Percentiles rank a stretch among this genome's conserved stretches.
These are phyloP conservation scores for Rhyacophila evoluta DNA, from an alignment of 2,888 invertebrate species.

Conservation along the genomic window DNA sequence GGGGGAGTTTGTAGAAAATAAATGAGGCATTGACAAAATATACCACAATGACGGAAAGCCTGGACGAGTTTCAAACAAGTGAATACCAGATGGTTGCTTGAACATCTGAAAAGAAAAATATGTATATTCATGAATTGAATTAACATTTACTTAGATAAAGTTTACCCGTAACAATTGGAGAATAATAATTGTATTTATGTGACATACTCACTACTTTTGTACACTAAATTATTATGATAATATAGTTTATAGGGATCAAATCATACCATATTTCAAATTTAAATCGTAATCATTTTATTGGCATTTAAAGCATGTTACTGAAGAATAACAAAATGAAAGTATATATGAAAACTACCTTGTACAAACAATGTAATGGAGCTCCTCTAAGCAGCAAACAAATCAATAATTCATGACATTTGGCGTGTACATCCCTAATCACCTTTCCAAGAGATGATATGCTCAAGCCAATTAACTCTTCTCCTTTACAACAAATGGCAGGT, in stretches of 20 bases:
- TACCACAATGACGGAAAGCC: conserved; percentile 77
- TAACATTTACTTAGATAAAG: too few species aligned
- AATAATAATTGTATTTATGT: too few species aligned
- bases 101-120: conserved; percentile 49
- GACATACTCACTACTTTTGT: too few species aligned
- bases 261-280: too few species aligned
- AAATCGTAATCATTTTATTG: too few species aligned
- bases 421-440: conserved; percentile 83
- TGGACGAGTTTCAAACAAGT: conserved; percentile 69
- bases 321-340: not conserved
- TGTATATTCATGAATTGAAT: too few species aligned
- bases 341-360: conserved; percentile 73
- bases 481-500: conserved; percentile 75
- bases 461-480: conserved; percentile 74
- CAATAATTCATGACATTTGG: conserved; percentile 84
- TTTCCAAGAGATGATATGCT: conserved; percentile 72
- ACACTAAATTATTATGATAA: too few species aligned
- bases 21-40: conserved; percentile 75
- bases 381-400: conserved; percentile 81
- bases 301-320: too few species aligned
- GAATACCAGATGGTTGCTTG: conserved; percentile 59
- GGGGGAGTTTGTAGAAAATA: conserved; percentile 67
- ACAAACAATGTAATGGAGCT: conserved; percentile 78
- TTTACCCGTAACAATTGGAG: too few species aligned
- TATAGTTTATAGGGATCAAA: too few species aligned